Base-by-base conservation (phyloP, 2,797 vertebrate species). In the Benthosema pterotum region DNA sequence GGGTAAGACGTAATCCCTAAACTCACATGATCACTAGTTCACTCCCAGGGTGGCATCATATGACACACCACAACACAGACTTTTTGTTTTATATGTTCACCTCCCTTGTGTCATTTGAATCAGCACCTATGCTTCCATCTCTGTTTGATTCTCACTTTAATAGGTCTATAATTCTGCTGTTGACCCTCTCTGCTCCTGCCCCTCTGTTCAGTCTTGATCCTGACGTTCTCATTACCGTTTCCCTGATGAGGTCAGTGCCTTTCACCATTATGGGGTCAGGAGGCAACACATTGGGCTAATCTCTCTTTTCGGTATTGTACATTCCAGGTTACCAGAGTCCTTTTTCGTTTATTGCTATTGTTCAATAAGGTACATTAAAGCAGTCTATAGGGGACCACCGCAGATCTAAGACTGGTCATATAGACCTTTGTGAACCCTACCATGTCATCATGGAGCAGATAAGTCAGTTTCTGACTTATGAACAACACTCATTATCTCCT, bases 141-240 rank as follows among this genome's bases (percentile, higher is more conserved):
- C 42, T 6, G 19, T 22, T 22, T 43, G 6, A 43, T 59, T 16
- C n/a, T 57, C 14, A 4, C 9, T 42, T 8, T 2, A 25, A 25
- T 25, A 18, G 52, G 8, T 43, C 47, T 46, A 12, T n/a, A 16
- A 9, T 5, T 55, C 32, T 12, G 25, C 52, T 19, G 17, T 28
- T 32, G 32, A 16, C 19, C 2, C 16, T 47, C 14, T 50, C 19
- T n/a, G n/a, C n/a, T n/a, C n/a, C 5, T 32, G 0, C 0, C 47
- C n/a, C n/a, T n/a, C n/a, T n/a, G n/a, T n/a, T n/a, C n/a, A n/a
- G n/a, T n/a, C n/a, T n/a, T n/a, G n/a, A n/a, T n/a, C n/a, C 19
- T 52, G 49, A 7, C 15, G 52, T 56, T 65, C 60, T 52, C 74
- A 72, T 75, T 64, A 78, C 52, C 52, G 43, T 50, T 46, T 66